Percentiles rank a stretch among this genome's conserved stretches.
Evolutionary conservation across 2,797 vertebrate genomes (phyloP).

Genomic region (Tiaroga cobitis): DNA sequence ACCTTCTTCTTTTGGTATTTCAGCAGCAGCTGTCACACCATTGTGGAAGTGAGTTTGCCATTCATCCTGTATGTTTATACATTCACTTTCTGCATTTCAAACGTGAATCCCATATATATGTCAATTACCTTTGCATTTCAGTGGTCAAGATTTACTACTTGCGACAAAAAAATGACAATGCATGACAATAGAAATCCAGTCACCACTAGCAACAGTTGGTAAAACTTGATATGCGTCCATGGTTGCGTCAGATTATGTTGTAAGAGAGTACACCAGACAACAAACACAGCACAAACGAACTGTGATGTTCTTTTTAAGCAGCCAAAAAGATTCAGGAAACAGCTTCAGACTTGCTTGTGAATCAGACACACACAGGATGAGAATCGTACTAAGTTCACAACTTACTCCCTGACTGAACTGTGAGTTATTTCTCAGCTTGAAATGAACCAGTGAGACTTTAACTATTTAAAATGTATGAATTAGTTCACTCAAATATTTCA

Average conservation of each 20-base stretch:
- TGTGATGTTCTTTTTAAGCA: background rate
- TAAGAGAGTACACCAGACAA: background rate
- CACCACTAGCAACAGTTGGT: background rate
- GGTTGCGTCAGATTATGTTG: background rate
- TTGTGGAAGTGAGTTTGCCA: background rate
- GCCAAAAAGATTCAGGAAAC: background rate
- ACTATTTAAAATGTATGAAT: no score
- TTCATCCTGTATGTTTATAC: background rate
- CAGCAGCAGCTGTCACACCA: constrained; percentile 5
- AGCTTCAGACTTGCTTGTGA: background rate
- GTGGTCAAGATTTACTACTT: background rate
- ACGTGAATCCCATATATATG: background rate
- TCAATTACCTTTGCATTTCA: background rate
- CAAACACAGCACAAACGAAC: background rate
- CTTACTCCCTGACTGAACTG: no score
- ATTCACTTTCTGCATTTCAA: background rate
- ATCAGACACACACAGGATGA: no score
- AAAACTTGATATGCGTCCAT: background rate
- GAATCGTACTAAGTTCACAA: no score
- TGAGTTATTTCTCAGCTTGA: background rate
- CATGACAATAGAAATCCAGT: background rate
- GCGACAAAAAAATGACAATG: background rate
- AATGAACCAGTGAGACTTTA: background rate
- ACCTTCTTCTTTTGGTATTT: constrained; percentile 13
- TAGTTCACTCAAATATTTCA: no score